Conservation (phyloP, 1,140 invertebrate species). For the Camponotus pennsylvanicus region DNA sequence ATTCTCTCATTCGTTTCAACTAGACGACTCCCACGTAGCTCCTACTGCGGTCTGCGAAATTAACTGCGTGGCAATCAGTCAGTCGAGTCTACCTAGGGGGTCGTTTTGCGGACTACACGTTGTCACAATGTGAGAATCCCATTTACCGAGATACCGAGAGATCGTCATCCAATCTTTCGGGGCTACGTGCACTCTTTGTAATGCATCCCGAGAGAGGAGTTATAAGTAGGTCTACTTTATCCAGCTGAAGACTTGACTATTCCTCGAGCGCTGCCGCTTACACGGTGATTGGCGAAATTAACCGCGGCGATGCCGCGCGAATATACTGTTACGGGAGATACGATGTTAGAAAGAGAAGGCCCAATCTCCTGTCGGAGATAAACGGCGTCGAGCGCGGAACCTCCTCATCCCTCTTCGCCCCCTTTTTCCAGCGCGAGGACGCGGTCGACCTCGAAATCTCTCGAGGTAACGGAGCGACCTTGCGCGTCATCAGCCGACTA, state of each 20-base stretch:
- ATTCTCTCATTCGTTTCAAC: not conserved
- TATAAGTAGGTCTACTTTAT: conserved; percentile 50
- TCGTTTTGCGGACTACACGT: not conserved
- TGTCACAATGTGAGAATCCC: conserved; percentile 43
- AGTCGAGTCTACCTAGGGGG: not conserved
- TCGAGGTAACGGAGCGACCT: conserved; percentile 77
- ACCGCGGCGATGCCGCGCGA: conserved; percentile 55
- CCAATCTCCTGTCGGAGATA: conserved; percentile 28
- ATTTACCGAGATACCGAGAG: conserved; percentile 28
- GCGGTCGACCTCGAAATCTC: conserved; percentile 75
- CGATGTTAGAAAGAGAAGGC: conserved; percentile 45
- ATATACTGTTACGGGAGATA: conserved; percentile 64
- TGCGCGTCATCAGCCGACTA: conserved; percentile 64
- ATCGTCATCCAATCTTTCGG: conserved; percentile 26
- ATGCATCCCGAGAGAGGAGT: conserved; percentile 5
- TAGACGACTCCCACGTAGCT: conserved; percentile 35
- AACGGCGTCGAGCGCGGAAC: conserved; percentile 12
- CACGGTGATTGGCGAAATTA: conserved; percentile 66
- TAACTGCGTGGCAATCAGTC: conserved; percentile 51
- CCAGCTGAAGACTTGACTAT: conserved; percentile 7
- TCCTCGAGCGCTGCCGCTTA: not conserved
- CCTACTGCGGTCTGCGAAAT: conserved; percentile 38
- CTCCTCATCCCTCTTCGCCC: conserved; percentile 10
- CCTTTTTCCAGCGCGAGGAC: conserved; percentile 66
- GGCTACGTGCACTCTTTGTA: conserved; percentile 20